Percentiles rank a stretch among this genome's conserved stretches.
Conservation (phyloP, 2,797 vertebrate species). For the Synanceia verrucosa region DNA sequence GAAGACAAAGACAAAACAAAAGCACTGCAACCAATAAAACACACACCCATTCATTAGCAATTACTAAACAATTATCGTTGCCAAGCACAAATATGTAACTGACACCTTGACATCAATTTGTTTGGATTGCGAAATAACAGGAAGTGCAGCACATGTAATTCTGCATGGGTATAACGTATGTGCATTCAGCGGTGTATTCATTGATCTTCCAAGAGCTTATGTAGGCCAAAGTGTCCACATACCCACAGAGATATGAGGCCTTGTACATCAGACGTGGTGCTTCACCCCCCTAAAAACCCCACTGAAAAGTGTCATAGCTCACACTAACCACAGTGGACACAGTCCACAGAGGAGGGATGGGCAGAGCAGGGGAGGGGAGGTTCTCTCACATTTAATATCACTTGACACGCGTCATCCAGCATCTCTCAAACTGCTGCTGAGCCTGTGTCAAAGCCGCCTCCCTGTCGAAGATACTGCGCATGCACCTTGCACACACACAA, state of each 20-base stretch:
- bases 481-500: slow-evolving; percentile 26
- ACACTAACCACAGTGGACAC: slow-evolving; percentile 73
- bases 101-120: slow-evolving; percentile 10
- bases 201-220: slow-evolving; percentile 50
- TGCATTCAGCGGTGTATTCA: slow-evolving; percentile 10
- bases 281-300: slow-evolving; percentile 24
- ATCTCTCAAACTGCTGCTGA: slow-evolving; percentile 69
- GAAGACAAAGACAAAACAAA: slow-evolving; percentile 32
- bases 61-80: slow-evolving; percentile 22
- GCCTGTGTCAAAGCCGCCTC: slow-evolving; percentile 59
- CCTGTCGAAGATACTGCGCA: slow-evolving; percentile 30
- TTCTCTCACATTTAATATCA: slow-evolving; percentile 77
- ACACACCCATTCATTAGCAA: slow-evolving; percentile 28
- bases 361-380: slow-evolving; percentile 38
- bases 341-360: slow-evolving; percentile 31
- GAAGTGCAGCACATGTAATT: background rate
- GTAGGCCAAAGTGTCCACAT: slow-evolving; percentile 56
- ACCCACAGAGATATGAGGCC: slow-evolving; percentile 41
- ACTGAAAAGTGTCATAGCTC: slow-evolving; percentile 69
- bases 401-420: slow-evolving; percentile 80
- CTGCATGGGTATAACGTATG: background rate
- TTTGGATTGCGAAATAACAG: slow-evolving; percentile 9
- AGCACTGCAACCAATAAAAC: slow-evolving; percentile 11
- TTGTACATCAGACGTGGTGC: slow-evolving; percentile 49
- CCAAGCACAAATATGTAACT: slow-evolving; percentile 12